phyloP scores from a whole-genome alignment of 1,140 invertebrate genomes.

The Ylistrum balloti region DNA sequence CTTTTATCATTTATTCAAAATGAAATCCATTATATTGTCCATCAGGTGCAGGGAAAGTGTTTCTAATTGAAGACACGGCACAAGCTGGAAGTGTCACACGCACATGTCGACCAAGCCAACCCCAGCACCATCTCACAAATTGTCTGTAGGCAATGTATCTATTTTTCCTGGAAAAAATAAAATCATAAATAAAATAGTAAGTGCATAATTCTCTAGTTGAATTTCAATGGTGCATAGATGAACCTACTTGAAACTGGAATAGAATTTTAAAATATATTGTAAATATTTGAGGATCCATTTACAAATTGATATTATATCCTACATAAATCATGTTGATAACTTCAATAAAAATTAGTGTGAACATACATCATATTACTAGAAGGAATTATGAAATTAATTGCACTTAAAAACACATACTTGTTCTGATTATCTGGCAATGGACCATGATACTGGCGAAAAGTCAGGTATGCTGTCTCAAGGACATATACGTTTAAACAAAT shows the following conservation, averaged over 20 bases:
- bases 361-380: too few species aligned
- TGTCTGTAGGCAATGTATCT: constrained; percentile 59
- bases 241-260: too few species aligned
- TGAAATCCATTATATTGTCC: constrained; percentile 37
- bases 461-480: constrained; percentile 58
- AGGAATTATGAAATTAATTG: too few species aligned
- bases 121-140: constrained; percentile 60
- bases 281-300: too few species aligned
- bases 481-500: constrained; percentile 59
- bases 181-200: too few species aligned
- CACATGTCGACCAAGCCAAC: constrained; percentile 47
- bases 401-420: constrained; percentile 44
- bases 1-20: too few species aligned
- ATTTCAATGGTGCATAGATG: too few species aligned
- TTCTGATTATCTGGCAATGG: background rate
- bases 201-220: too few species aligned
- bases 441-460: constrained; percentile 60
- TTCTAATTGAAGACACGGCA: constrained; percentile 44
- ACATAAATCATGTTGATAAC: too few species aligned
- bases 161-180: constrained; percentile 48
- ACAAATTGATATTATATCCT: too few species aligned
- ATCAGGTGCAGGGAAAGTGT: constrained; percentile 42
- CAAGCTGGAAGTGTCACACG: constrained; percentile 54
- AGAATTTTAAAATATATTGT: too few species aligned
- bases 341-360: too few species aligned